phyloP scores from a whole-genome alignment of 2,113 vertebrate genomes.

The Scophthalmus maximus region DNA sequence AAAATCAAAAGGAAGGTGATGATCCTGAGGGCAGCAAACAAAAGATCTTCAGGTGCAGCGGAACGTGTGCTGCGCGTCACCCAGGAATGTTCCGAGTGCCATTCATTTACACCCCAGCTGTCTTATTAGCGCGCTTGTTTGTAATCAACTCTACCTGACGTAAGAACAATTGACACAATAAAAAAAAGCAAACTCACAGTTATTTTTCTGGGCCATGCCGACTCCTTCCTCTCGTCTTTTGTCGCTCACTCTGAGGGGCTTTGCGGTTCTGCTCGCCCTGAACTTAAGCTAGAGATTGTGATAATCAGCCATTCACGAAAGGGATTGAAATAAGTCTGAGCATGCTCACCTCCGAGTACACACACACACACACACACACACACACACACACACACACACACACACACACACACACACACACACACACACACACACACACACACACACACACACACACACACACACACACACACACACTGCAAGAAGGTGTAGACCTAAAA shows the following conservation, averaged over 20 bases:
- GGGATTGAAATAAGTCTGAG: conserved; percentile 62
- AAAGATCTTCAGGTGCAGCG: conserved; percentile 24
- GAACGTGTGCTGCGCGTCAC: conserved; percentile 26
- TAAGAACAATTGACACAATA: not conserved
- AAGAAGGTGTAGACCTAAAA: conserved; percentile 13
- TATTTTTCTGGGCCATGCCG: conserved; percentile 73
- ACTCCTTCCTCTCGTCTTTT: conserved; percentile 37
- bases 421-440: conserved; percentile 22
- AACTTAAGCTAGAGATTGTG: conserved; percentile 62
- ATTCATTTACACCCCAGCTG: conserved; percentile 19
- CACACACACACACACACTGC: conserved; percentile 17
- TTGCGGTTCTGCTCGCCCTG: conserved; percentile 22
- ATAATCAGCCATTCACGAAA: conserved; percentile 73
- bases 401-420: conserved; percentile 17
- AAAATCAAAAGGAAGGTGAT: conserved; percentile 39
- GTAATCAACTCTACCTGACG: conserved; percentile 21
- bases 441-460: conserved; percentile 16
- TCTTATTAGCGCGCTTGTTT: conserved; percentile 36
- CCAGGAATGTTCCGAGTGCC: not conserved
- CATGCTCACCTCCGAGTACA: conserved; percentile 47
- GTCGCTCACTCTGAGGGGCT: conserved; percentile 47
- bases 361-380: conserved; percentile 7
- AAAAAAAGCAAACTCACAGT: conserved; percentile 67
- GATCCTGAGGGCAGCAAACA: conserved; percentile 38
- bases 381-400: conserved; percentile 34